phyloP scores from a whole-genome alignment of 2,113 vertebrate genomes.

The Oplegnathus fasciatus region DNA sequence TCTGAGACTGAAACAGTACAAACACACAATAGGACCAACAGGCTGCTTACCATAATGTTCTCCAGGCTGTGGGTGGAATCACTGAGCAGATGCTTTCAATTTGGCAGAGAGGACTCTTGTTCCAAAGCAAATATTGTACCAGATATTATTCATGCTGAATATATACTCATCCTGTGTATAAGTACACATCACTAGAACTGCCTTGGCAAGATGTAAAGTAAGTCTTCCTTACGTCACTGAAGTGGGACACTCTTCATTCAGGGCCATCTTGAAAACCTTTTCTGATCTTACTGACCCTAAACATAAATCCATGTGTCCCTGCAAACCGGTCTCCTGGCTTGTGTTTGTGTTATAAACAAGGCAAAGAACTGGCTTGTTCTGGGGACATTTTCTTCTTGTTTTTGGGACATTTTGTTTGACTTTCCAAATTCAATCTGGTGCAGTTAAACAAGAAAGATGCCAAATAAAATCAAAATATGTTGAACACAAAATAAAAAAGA shows the following conservation, averaged over 20 bases:
- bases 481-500: background rate
- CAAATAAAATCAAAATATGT: conserved; percentile 2
- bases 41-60: conserved; percentile 33
- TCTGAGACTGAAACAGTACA: background rate
- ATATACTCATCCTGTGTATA: too few species aligned
- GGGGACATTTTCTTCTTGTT: background rate
- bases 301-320: background rate
- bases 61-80: conserved; percentile 49
- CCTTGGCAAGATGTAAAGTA: conserved; percentile 18
- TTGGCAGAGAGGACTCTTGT: conserved; percentile 14
- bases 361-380: conserved; percentile 7
- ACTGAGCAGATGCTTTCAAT: conserved; percentile 40
- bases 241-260: background rate
- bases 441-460: background rate
- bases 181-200: background rate
- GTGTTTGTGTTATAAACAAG: conserved; percentile 46
- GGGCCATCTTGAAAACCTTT: background rate
- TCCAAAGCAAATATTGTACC: conserved; percentile 32
- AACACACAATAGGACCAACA: conserved; percentile 22
- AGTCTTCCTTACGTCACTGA: background rate
- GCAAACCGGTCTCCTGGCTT: background rate
- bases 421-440: conserved; percentile 6
- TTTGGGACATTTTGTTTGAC: conserved; percentile 6
- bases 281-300: background rate
- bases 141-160: conserved; percentile 34